Evolutionary conservation across 2,113 vertebrate genomes (phyloP).

Genomic region (Vireo altiloquus): DNA sequence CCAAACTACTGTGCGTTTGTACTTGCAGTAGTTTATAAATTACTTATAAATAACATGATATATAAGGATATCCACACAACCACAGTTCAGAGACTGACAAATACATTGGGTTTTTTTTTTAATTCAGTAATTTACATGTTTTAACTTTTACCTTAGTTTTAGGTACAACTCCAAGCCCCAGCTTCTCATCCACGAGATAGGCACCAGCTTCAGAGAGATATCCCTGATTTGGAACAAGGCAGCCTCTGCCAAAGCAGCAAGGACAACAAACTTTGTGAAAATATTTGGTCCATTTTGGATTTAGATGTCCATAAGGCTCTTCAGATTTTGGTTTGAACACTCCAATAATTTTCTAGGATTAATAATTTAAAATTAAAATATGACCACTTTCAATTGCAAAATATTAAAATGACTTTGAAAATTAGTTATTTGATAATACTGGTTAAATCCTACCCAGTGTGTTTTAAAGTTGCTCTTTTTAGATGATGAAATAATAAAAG

Average conservation of each 20-base stretch:
- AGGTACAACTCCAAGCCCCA: conserved; percentile 88
- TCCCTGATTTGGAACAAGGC: conserved; percentile 95
- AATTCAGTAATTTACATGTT: not conserved
- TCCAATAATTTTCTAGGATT: conserved; percentile 85
- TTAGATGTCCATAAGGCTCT: conserved; percentile 96
- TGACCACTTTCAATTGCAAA: not conserved
- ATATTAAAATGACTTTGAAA: not conserved
- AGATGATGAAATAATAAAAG: not conserved
- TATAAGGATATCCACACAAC: not conserved
- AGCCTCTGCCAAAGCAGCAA: conserved; percentile 96
- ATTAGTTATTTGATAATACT: not conserved
- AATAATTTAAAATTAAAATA: not conserved
- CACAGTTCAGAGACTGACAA: not conserved
- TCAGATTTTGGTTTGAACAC: conserved; percentile 99
- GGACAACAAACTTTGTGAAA: conserved; percentile 98
- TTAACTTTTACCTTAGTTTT: conserved; percentile 89
- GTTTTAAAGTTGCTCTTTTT: not conserved
- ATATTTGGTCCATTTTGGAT: conserved; percentile 99
- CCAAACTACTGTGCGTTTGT: not conserved
- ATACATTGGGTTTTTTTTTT: not conserved
- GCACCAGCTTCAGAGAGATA: conserved; percentile 96
- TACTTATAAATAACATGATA: fast-evolving
- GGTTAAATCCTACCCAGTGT: not conserved
- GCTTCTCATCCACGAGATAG: conserved; percentile 90
- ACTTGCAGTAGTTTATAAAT: not conserved